Conservation (phyloP, 2,113 vertebrate species). For the Aegotheles bennettii region DNA sequence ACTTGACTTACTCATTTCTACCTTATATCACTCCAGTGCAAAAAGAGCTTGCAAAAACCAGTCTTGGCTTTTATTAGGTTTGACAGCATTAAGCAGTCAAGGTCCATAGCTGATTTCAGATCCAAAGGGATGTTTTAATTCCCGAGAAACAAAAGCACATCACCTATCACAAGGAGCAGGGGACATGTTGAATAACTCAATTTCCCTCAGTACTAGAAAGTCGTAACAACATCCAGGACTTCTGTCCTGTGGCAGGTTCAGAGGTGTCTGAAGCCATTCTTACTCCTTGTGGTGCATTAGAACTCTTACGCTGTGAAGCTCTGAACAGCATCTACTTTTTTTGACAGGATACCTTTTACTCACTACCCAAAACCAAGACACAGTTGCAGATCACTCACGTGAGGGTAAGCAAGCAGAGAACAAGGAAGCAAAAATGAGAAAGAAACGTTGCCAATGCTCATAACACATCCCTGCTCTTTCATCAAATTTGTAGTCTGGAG, state of each 20-base stretch:
- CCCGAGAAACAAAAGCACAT: not conserved
- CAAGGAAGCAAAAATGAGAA: not conserved
- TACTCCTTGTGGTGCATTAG: not conserved
- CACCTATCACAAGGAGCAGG: not conserved
- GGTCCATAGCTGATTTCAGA: not conserved
- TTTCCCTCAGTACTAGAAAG: not conserved
- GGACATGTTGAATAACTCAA: not conserved
- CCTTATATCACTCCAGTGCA: not conserved
- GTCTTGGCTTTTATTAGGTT: not conserved
- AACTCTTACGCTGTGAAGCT: not conserved
- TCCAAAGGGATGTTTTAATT: not conserved
- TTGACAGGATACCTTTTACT: not conserved
- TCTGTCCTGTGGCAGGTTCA: not conserved
- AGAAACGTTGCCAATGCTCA: not conserved
- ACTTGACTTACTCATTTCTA: not conserved
- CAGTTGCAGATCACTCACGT: fast-evolving
- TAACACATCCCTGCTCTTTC: not conserved
- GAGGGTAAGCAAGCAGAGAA: not conserved
- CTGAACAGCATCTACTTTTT: not conserved
- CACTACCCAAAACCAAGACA: not conserved
- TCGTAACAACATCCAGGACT: not conserved
- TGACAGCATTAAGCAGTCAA: not conserved
- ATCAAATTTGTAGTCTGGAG: not conserved
- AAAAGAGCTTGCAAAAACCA: not conserved
- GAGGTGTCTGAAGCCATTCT: not conserved